phyloP scores from a whole-genome alignment of 2,888 invertebrate species.

The Sthenelais limicola region DNA sequence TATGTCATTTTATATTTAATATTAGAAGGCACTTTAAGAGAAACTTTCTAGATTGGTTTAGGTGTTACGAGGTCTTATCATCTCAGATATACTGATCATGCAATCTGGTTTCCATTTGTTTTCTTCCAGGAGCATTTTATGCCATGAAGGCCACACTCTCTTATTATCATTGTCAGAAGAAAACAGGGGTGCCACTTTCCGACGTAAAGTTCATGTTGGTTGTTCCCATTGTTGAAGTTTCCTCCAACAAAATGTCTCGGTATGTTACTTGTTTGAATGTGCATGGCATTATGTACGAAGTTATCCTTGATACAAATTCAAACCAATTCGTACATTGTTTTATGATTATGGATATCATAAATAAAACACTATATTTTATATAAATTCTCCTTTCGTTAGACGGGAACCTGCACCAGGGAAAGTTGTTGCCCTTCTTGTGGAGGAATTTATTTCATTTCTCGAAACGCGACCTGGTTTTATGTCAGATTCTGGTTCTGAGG shows the following conservation, averaged over 20 bases:
- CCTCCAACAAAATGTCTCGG: conserved; percentile 62
- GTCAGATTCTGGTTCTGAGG: conserved; percentile 63
- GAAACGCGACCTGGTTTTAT: conserved; percentile 65
- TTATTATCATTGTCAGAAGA: conserved; percentile 66
- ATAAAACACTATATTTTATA: neutral
- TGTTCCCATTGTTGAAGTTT: conserved; percentile 66
- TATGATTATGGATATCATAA: neutral
- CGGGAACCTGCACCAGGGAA: conserved; percentile 68
- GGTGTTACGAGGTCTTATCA: no score
- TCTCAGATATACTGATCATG: no score
- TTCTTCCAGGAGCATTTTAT: conserved; percentile 65
- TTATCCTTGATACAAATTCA: neutral
- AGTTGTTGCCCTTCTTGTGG: conserved; percentile 68
- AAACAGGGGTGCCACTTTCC: conserved; percentile 59
- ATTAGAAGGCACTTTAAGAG: neutral
- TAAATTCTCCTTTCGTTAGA: conserved; percentile 51
- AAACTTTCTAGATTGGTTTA: no score
- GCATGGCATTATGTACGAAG: no score
- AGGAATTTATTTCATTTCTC: conserved; percentile 68
- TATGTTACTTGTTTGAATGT: no score
- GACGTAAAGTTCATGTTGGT: conserved; percentile 67
- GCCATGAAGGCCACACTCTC: conserved; percentile 71
- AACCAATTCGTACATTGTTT: neutral
- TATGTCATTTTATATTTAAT: neutral
- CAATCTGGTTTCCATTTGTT: no score